Conservation (phyloP, 2,113 vertebrate genomes). For the Pedionomus torquatus region DNA sequence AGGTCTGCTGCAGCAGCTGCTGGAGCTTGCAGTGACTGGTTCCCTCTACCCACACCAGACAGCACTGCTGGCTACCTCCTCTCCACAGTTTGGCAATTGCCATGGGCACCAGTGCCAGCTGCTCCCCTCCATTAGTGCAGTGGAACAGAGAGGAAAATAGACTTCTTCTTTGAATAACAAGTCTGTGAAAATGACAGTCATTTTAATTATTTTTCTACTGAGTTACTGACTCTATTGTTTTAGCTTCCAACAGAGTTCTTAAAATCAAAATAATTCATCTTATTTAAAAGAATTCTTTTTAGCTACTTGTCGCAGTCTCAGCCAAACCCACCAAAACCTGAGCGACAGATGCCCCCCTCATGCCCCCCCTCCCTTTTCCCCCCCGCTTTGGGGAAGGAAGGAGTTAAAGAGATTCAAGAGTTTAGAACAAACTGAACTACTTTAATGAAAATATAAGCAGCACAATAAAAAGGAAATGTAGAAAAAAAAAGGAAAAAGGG, state of each 20-base stretch:
- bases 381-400: no score
- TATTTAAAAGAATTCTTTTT: neutral
- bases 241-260: neutral
- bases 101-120: rapidly evolving
- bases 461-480: no score
- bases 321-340: no score
- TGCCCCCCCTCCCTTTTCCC: no score
- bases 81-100: rapidly evolving
- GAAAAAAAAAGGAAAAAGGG: no score
- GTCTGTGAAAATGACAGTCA: neutral
- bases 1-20: neutral
- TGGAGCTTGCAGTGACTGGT: neutral
- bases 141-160: neutral
- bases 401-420: no score
- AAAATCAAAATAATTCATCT: slow-evolving; percentile 13
- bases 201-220: neutral
- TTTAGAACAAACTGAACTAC: no score
- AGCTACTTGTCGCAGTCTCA: no score
- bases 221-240: neutral
- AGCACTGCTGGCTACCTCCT: rapidly evolving
- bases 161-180: neutral
- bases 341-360: no score
- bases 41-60: neutral
- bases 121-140: rapidly evolving
- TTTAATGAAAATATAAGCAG: no score